Evolutionary conservation across 1,140 invertebrate species (phyloP).

Genomic region (Panagrolaimus sp.): DNA sequence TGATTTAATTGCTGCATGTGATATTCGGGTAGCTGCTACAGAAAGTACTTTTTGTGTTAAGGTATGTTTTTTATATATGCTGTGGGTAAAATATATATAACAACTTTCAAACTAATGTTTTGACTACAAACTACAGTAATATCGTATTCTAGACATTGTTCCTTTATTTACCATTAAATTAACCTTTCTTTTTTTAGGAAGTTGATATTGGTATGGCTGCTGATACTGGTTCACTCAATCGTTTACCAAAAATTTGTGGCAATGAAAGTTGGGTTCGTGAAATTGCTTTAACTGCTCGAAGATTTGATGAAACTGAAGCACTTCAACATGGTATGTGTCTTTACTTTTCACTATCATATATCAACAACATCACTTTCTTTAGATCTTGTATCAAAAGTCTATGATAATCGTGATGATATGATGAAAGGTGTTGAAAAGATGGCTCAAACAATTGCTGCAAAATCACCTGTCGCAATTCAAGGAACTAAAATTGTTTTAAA

Average conservation of each 20-base stretch:
- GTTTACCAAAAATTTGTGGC: slow-evolving; percentile 81
- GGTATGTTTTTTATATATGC: neutral
- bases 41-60: slow-evolving; percentile 85
- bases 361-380: neutral
- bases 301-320: slow-evolving; percentile 75
- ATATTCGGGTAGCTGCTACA: slow-evolving; percentile 80
- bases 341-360: slow-evolving; percentile 20
- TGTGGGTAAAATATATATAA: too few relatives aligned
- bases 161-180: slow-evolving; percentile 67
- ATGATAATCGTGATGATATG: slow-evolving; percentile 7
- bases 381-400: slow-evolving; percentile 14
- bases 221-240: slow-evolving; percentile 84
- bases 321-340: slow-evolving; percentile 62
- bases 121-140: too few relatives aligned
- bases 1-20: slow-evolving; percentile 76
- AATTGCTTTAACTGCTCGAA: slow-evolving; percentile 76
- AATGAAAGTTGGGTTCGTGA: slow-evolving; percentile 78
- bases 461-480: slow-evolving; percentile 88
- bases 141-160: too few relatives aligned
- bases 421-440: slow-evolving; percentile 62
- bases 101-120: too few relatives aligned
- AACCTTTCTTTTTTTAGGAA: slow-evolving; percentile 49
- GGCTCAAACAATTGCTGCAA: slow-evolving; percentile 73
- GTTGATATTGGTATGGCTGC: slow-evolving; percentile 73
- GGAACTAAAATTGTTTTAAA: slow-evolving; percentile 74